These are phyloP conservation scores for Ariolimax columbianus DNA, from an alignment of 2,888 invertebrate species.

Conservation along the genomic window DNA sequence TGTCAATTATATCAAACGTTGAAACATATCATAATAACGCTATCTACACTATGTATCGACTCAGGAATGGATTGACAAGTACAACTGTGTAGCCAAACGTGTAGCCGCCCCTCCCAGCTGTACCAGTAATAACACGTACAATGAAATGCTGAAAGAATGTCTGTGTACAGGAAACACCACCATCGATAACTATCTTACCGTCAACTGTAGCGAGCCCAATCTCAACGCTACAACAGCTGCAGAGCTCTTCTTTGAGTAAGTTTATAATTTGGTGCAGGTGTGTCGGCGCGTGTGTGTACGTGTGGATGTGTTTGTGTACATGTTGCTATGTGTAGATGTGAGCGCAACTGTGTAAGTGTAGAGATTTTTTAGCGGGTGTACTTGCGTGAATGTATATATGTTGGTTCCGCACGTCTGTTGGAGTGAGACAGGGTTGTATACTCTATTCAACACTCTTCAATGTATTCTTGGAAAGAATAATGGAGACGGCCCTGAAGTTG, in stretches of 20 bases:
- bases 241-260: constrained; percentile 70
- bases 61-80: constrained; percentile 63
- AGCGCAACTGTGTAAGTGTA: background rate
- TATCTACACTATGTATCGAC: background rate
- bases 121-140: constrained; percentile 59
- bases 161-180: constrained; percentile 58
- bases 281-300: background rate
- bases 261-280: background rate
- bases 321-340: background rate
- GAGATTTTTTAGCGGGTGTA: background rate
- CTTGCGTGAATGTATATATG: background rate
- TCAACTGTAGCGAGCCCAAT: constrained; percentile 61
- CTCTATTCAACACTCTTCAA: no score
- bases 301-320: background rate
- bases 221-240: constrained; percentile 58
- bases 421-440: no score
- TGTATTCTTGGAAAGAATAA: no score
- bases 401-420: background rate
- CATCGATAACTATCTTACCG: constrained; percentile 44
- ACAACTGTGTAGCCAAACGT: constrained; percentile 60
- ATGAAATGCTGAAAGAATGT: constrained; percentile 48
- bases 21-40: no score
- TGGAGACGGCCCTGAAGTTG: no score
- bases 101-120: constrained; percentile 52
- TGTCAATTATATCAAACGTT: no score